Evolutionary conservation across 2,113 vertebrate species (phyloP).

Genomic region (Ursus arctos): DNA sequence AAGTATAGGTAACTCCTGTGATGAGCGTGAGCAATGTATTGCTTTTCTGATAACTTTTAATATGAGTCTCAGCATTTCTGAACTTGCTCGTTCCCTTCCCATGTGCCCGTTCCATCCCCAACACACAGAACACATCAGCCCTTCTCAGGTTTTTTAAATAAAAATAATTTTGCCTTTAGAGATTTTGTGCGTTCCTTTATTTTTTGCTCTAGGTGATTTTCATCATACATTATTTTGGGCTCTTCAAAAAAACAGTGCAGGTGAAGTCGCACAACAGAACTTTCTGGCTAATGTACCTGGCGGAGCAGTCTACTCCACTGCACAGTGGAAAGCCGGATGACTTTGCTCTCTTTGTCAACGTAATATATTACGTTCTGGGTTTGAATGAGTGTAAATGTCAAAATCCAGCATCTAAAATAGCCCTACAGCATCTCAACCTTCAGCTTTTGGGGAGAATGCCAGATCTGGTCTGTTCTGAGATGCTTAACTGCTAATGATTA

Average conservation of each 20-base stretch:
- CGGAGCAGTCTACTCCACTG: neutral
- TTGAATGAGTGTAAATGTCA: conserved; percentile 61
- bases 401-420: conserved; percentile 64
- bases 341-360: conserved; percentile 59
- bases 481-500: conserved; percentile 70
- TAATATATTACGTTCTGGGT: conserved; percentile 54
- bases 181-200: neutral
- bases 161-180: conserved; percentile 1
- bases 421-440: conserved; percentile 64
- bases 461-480: conserved; percentile 48
- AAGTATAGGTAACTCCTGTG: neutral
- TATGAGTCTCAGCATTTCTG: neutral
- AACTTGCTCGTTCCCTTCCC: neutral
- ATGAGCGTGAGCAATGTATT: neutral
- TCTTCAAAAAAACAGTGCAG: neutral
- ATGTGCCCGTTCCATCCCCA: too few relatives aligned
- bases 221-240: neutral
- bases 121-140: neutral
- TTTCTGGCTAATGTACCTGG: neutral
- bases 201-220: neutral
- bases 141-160: neutral
- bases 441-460: conserved; percentile 49
- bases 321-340: neutral
- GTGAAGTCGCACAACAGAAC: neutral
- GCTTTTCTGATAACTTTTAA: neutral